A percentile compares a stretch with the other conserved stretches of the same genome.
These are phyloP conservation scores for Brachionus calyciflorus DNA, from an alignment of 1,140 invertebrate species.

Conservation along the genomic window DNA sequence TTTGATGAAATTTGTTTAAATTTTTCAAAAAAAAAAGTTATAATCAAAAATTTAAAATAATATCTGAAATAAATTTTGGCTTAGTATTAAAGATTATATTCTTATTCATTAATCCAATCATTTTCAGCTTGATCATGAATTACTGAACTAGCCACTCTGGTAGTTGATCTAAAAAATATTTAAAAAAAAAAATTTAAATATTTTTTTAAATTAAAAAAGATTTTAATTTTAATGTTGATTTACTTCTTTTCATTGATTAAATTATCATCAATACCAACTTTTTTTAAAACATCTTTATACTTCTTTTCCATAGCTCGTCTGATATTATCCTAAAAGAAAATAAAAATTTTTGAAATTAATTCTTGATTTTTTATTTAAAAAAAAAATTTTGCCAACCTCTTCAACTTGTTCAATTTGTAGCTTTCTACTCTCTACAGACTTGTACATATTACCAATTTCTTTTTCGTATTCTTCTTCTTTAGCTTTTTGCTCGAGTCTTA, in stretches of 20 bases:
- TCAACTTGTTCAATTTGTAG: constrained; percentile 40
- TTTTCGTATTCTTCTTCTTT: constrained; percentile 45
- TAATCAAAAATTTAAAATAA: no score
- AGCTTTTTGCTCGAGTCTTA: constrained; percentile 29
- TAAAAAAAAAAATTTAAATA: background rate
- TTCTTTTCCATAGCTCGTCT: constrained; percentile 42
- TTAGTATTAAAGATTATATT: background rate
- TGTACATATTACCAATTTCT: constrained; percentile 13
- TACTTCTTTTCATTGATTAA: background rate
- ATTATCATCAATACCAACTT: constrained; percentile 21
- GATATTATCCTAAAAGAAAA: constrained; percentile 15
- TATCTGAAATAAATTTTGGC: no score
- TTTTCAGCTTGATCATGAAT: constrained; percentile 3
- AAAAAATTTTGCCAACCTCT: no score
- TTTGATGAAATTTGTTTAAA: no score
- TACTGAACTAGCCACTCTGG: background rate
- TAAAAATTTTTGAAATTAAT: background rate
- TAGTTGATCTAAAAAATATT: background rate
- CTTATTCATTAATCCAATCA: constrained; percentile 31
- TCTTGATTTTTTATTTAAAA: no score
- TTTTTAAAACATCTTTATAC: constrained; percentile 27
- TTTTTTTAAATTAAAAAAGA: background rate
- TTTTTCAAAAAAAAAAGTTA: no score
- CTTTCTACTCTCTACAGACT: constrained; percentile 15
- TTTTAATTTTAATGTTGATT: background rate